These are phyloP conservation scores for Iguana delicatissima DNA, from an alignment of 2,797 vertebrate species.

Conservation along the genomic window DNA sequence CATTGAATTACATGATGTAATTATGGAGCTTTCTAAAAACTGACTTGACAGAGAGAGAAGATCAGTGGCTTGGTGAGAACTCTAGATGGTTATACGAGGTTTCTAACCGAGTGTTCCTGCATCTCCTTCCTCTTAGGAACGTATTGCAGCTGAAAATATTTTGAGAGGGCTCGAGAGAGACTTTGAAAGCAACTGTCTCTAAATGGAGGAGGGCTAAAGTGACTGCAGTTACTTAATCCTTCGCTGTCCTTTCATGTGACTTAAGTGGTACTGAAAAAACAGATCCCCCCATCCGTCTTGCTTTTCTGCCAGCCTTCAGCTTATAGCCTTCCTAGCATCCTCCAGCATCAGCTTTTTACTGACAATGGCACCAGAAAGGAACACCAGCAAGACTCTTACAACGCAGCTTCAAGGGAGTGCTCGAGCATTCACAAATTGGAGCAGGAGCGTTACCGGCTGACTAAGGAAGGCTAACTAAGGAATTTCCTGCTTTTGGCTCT, in stretches of 20 bases:
- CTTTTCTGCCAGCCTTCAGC: constrained; percentile 49
- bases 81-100: constrained; percentile 36
- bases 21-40: not conserved
- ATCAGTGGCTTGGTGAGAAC: not conserved
- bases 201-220: constrained; percentile 79
- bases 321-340: constrained; percentile 44
- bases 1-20: constrained; percentile 1
- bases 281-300: constrained; percentile 54
- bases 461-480: constrained; percentile 68
- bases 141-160: constrained; percentile 67
- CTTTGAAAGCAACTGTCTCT: constrained; percentile 77
- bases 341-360: constrained; percentile 33
- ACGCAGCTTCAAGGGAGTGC: constrained; percentile 30
- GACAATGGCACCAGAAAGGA: constrained; percentile 42
- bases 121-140: constrained; percentile 74
- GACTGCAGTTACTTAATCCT: constrained; percentile 78
- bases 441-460: constrained; percentile 41
- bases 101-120: constrained; percentile 65
- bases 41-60: constrained; percentile 6
- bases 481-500: constrained; percentile 36
- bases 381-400: constrained; percentile 23
- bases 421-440: constrained; percentile 32
- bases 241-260: constrained; percentile 74
- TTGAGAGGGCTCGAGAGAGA: constrained; percentile 72
- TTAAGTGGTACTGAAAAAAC: constrained; percentile 68